phyloP scores from a whole-genome alignment of 2,113 vertebrate genomes.

The Pseudorasbora parva region DNA sequence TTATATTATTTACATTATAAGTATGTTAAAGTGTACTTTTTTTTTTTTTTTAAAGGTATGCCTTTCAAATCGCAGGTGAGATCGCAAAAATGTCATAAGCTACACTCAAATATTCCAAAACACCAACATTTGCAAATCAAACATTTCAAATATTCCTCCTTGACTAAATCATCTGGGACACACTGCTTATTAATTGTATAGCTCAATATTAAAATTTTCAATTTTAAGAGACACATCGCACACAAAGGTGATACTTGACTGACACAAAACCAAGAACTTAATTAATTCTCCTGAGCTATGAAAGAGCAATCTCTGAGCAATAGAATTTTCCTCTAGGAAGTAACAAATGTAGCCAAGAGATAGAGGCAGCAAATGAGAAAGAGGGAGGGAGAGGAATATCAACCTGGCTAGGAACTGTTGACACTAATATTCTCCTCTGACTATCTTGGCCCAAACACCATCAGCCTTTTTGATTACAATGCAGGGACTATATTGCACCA shows the following conservation, averaged over 20 bases:
- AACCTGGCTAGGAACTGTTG: conserved; percentile 20
- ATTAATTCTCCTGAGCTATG: conserved; percentile 23
- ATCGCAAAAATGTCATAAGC: not conserved
- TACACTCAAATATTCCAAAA: not conserved
- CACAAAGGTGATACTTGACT: not conserved
- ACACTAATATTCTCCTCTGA: conserved; percentile 43
- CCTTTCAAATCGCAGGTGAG: not conserved
- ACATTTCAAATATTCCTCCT: not conserved
- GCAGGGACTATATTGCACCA: conserved; percentile 29
- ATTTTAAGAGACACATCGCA: not conserved
- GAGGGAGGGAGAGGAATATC: not conserved
- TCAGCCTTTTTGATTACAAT: conserved; percentile 40
- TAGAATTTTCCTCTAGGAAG: not conserved
- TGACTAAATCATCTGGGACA: not conserved
- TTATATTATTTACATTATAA: too few species aligned
- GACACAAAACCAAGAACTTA: not conserved
- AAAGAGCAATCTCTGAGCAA: not conserved
- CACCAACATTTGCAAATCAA: not conserved
- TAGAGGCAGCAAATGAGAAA: conserved; percentile 22
- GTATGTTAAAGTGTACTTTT: too few species aligned
- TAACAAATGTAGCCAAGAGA: conserved; percentile 9
- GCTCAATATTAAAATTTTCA: not conserved
- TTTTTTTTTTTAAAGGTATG: too few species aligned
- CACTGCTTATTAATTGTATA: not conserved
- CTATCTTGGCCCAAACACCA: conserved; percentile 35